Evolutionary conservation across 2,888 invertebrate species (phyloP).

Genomic region (Eupeodes luniger): DNA sequence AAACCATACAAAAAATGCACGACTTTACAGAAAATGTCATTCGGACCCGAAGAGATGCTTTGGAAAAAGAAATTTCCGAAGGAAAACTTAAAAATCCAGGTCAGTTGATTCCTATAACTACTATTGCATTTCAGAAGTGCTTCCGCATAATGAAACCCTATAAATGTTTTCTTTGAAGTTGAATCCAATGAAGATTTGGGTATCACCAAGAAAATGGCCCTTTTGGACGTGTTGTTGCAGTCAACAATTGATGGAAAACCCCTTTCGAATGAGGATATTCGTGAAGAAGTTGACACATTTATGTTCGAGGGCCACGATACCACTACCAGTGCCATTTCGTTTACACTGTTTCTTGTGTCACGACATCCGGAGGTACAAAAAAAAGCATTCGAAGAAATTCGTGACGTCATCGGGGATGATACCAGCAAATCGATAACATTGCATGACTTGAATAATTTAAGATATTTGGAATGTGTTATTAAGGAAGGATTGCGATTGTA

Average conservation of each 20-base stretch:
- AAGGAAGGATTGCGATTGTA: slow-evolving; percentile 88
- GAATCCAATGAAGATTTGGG: slow-evolving; percentile 81
- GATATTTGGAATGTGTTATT: slow-evolving; percentile 87
- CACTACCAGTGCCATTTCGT: slow-evolving; percentile 81
- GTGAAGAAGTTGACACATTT: slow-evolving; percentile 89
- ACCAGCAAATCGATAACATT: slow-evolving; percentile 73
- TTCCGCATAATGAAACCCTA: too few species aligned
- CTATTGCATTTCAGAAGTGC: too few species aligned
- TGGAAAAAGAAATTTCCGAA: slow-evolving; percentile 75
- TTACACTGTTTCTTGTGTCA: slow-evolving; percentile 80
- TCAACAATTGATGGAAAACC: slow-evolving; percentile 86
- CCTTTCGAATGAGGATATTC: slow-evolving; percentile 86
- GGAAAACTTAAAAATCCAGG: slow-evolving; percentile 44
- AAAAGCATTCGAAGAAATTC: slow-evolving; percentile 80
- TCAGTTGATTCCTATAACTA: slow-evolving; percentile 1
- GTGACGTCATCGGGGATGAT: slow-evolving; percentile 79
- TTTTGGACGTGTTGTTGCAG: slow-evolving; percentile 88
- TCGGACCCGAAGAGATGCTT: slow-evolving; percentile 77
- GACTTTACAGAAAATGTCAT: slow-evolving; percentile 81
- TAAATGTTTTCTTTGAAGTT: neutral
- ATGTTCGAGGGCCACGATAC: slow-evolving; percentile 85
- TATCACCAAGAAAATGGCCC: slow-evolving; percentile 87
- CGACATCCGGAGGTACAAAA: slow-evolving; percentile 80
- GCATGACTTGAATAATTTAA: slow-evolving; percentile 80
- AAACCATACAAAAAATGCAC: slow-evolving; percentile 79